A percentile compares a stretch with the other conserved stretches of the same genome.
Evolutionary conservation across 1,140 invertebrate species (phyloP).

Genomic region (Atta texana): DNA sequence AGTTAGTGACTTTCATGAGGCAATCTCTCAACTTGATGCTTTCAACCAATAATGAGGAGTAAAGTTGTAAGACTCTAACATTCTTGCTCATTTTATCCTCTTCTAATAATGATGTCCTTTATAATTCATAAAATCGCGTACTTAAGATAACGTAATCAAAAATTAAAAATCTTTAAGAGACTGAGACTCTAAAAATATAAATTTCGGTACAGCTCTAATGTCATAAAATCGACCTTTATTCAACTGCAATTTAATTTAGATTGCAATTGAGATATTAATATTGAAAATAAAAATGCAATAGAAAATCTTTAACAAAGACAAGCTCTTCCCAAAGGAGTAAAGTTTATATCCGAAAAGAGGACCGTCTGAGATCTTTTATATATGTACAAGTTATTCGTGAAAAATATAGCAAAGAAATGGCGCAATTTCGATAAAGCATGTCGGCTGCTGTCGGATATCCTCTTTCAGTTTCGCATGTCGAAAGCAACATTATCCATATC

Average conservation of each 20-base stretch:
- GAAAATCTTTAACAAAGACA: background rate
- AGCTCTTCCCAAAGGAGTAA: background rate
- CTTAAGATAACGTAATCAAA: background rate
- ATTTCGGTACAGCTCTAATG: background rate
- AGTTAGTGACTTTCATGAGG: conserved; percentile 11
- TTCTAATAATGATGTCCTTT: background rate
- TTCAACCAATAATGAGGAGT: conserved; percentile 21
- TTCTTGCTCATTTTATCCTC: conserved; percentile 4
- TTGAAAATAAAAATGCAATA: background rate
- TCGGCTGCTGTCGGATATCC: conserved; percentile 10
- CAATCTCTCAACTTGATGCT: conserved; percentile 5
- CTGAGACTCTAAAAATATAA: background rate
- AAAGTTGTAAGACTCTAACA: conserved; percentile 4
- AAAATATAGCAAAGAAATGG: background rate
- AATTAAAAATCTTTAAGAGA: background rate
- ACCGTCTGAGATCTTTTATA: background rate
- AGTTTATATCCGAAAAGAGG: background rate
- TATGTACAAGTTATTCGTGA: background rate
- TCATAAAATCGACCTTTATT: background rate
- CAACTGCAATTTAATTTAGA: background rate
- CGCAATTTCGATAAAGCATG: background rate
- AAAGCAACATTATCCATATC: conserved; percentile 62
- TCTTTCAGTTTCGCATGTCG: background rate
- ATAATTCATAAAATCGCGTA: background rate
- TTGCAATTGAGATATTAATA: conserved; percentile 7